phyloP scores from a whole-genome alignment of 2,888 invertebrate species.

The Lasioglossum pauxillum region DNA sequence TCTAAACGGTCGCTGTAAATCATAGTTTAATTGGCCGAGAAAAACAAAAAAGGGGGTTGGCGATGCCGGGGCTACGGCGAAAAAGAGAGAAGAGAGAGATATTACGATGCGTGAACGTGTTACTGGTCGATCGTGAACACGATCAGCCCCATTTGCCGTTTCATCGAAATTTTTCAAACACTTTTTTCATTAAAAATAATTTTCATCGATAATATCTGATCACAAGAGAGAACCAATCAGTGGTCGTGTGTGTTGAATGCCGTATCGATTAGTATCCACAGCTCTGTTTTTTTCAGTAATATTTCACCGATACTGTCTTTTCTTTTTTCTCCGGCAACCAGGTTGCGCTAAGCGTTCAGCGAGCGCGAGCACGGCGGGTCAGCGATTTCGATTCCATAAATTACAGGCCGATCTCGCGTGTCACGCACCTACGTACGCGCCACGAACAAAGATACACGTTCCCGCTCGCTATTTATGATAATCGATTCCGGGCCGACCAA shows the following conservation, averaged over 20 bases:
- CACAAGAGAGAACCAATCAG: not conserved
- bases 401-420: conserved; percentile 57
- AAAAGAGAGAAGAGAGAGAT: not conserved
- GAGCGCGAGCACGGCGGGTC: conserved; percentile 37
- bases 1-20: conserved; percentile 75
- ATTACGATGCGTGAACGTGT: conserved; percentile 8
- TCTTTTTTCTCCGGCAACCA: not conserved
- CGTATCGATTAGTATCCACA: not conserved
- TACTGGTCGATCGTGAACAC: not conserved
- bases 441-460: conserved; percentile 56
- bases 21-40: conserved; percentile 73
- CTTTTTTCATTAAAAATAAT: not conserved
- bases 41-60: conserved; percentile 16
- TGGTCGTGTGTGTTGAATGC: not conserved
- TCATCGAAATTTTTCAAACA: not conserved
- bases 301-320: not conserved
- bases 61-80: not conserved
- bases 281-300: not conserved
- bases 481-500: conserved; percentile 52
- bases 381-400: conserved; percentile 61
- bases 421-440: conserved; percentile 57
- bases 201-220: not conserved
- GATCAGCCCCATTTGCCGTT: not conserved
- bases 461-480: conserved; percentile 58
- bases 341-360: conserved; percentile 7